A percentile compares a stretch with the other conserved stretches of the same genome.
These are phyloP conservation scores for Melieria picta DNA, from an alignment of 2,888 invertebrate species.

Conservation along the genomic window DNA sequence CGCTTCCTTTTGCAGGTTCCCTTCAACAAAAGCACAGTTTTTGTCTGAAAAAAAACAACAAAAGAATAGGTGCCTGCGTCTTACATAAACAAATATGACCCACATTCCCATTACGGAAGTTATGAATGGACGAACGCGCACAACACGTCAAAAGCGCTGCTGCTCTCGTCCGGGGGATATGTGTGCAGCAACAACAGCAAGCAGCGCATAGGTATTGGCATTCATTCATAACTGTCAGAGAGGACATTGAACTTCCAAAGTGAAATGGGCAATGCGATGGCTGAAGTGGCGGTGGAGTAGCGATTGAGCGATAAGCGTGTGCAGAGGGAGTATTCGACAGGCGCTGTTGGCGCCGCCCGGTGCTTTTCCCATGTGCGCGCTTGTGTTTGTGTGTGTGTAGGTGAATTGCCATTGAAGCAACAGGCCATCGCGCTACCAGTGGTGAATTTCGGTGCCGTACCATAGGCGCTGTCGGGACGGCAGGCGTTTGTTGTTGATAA, in stretches of 20 bases:
- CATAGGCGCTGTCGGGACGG: not conserved
- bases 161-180: not conserved
- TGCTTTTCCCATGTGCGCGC: not conserved
- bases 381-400: not conserved
- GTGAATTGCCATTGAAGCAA: slow-evolving; percentile 18
- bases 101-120: slow-evolving; percentile 22
- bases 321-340: not conserved
- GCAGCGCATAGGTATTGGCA: slow-evolving; percentile 1
- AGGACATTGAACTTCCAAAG: slow-evolving; percentile 27
- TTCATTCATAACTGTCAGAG: slow-evolving; percentile 25
- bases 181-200: not conserved
- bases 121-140: slow-evolving; percentile 21
- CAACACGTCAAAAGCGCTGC: not conserved
- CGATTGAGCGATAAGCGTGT: not conserved
- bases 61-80: not conserved
- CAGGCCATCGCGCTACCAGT: slow-evolving; percentile 19
- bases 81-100: slow-evolving; percentile 8
- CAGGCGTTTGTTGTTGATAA: slow-evolving; percentile 38
- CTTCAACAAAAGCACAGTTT: slow-evolving; percentile 1
- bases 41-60: slow-evolving; percentile 9
- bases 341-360: not conserved
- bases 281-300: not conserved
- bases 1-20: too few relatives aligned
- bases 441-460: not conserved
- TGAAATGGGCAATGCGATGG: not conserved